phyloP scores from a whole-genome alignment of 2,797 vertebrate genomes.

The Capromys pilorides region DNA sequence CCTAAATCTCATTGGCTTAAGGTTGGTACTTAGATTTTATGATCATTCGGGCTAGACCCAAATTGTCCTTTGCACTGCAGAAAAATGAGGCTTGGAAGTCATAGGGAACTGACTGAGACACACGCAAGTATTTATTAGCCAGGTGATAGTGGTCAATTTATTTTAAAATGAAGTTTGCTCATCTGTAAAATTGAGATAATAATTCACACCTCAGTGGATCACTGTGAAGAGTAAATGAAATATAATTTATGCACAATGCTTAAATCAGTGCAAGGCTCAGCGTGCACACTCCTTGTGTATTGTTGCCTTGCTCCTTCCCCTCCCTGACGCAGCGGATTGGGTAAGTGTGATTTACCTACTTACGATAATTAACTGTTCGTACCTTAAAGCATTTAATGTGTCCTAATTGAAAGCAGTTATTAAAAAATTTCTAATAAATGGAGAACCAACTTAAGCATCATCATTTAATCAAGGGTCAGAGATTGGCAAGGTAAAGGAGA shows the following conservation, averaged over 20 bases:
- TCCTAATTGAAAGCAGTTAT: slow-evolving; percentile 5
- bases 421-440: slow-evolving; percentile 3
- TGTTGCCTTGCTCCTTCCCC: background rate
- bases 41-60: background rate
- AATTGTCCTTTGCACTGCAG: slow-evolving; percentile 14
- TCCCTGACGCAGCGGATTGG: slow-evolving; percentile 7
- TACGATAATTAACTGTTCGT: slow-evolving; percentile 17
- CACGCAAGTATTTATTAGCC: slow-evolving; percentile 30
- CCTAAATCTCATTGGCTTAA: background rate
- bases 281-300: background rate
- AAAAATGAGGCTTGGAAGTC: background rate
- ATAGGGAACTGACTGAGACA: slow-evolving; percentile 17
- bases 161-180: slow-evolving; percentile 47
- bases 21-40: background rate
- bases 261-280: background rate
- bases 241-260: slow-evolving; percentile 15
- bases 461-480: slow-evolving; percentile 15
- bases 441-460: background rate
- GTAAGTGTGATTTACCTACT: slow-evolving; percentile 19
- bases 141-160: slow-evolving; percentile 31
- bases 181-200: slow-evolving; percentile 56
- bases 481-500: background rate
- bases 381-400: background rate
- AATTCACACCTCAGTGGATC: slow-evolving; percentile 13
- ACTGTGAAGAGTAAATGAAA: slow-evolving; percentile 31